Evolutionary conservation across 2,888 invertebrate genomes (phyloP), one percentile per base, ranked within the genome.

Genomic region (Sipha maydis): DNA sequence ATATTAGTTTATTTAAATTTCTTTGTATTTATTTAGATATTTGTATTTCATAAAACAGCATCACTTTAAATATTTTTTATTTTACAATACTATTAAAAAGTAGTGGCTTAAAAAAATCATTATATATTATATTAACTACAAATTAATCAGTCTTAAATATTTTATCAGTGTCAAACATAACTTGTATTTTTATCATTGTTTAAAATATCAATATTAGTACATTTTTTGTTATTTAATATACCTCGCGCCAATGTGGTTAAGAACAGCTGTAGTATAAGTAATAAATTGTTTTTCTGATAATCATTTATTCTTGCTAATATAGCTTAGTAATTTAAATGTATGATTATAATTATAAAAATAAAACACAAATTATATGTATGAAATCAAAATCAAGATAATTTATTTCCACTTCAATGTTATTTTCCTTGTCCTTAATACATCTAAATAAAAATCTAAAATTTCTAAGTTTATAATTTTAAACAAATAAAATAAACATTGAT

Each of bases 371-470:
- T 19, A 21, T 84, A 61, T 31, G 61, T 76, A 67, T 31, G 25
- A 56, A 67, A 67, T 34, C 28, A 41, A 69, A n/a, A 31, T 9
- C 19, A 67, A 31, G 54, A 28, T 11, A 19, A 19, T 69, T 34
- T 85, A n/a, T 48, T 85, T 67, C 56, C 77, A 69, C 1, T 25
- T 77, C 34, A 48, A 85, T 48, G 25, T 54, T 54, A 67, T 85
- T 77, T n/a, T 85, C 34, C 67, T 69, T 48, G 7, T 78, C 34
- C 41, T 8, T 61, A 61, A 28, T 5, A n/a, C 61, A n/a, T 31
- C 21, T 31, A 83, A 25, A 17, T 28, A 41, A 75, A 75, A 41
- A 54, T 71, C 69, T 67, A 54, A 69, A 25, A 79, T 38, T 25
- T 38, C 61, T 38, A 14, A 80, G 11, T 28, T 71, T 31, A 31